Base-by-base conservation (phyloP, 53 echinoderm and acorn worm genomes). In the Holothuria scabra region DNA sequence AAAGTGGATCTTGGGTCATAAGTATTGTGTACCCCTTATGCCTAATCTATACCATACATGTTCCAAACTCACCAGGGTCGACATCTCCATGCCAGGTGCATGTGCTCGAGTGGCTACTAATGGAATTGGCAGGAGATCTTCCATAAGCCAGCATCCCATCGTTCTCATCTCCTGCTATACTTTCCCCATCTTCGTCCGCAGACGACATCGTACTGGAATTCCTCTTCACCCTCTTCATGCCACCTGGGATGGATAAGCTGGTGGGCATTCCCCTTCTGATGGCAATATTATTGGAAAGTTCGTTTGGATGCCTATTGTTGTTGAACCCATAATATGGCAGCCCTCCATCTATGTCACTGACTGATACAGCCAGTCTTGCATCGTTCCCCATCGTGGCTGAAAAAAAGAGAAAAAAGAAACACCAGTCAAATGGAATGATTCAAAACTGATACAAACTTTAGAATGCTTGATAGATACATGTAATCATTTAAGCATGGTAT, bases 81-180 rank as follows among this genome's bases (percentile, higher is more conserved):
- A 95, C 84, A 80, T 99, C 99, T 28, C 95, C 92, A 22, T 93
- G 99, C 99, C 99, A 99, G 59, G 95, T 93, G 75, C 99, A 99
- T 37, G 95, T 93, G 76, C 95, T 91, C 4, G 93, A 92, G 46
- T 99, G 99, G 74, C 99, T 99, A 48, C 92, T 92, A n/a, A 99
- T 78, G 0, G 99, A 99, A 76, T 89, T 89, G 22, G 93, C 93
- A 52, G 99, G 99, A 13, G 99, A 99, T 44, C 93, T 84, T 35
- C 95, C 94, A 66, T 93, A 93, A 1, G 49, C 82, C 26, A 84
- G 79, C 70, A 96, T 87, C 46, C 89, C 91, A 12, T 96, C 96
- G 0, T 89, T 75, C 29, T 95, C 95, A 46, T 97, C 97, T 13
- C 93, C 99, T 1, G 68, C 83, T 23, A 99, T 89, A 59, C 99